Evolutionary conservation across 2,888 invertebrate species (phyloP).

Genomic region (Capitulum mitella): DNA sequence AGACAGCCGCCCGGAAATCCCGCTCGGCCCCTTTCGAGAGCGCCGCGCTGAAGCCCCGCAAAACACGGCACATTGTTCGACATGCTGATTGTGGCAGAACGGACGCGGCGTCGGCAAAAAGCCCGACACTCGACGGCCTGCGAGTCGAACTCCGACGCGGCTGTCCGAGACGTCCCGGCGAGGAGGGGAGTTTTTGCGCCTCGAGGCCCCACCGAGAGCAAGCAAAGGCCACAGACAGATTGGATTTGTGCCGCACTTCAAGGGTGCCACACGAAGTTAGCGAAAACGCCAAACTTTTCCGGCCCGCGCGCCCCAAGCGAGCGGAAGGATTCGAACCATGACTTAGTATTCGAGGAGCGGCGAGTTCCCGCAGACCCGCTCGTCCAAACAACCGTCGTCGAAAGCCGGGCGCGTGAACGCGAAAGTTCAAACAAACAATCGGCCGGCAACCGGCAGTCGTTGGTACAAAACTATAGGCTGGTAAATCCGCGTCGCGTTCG

Average conservation of each 20-base stretch:
- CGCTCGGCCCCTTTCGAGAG: too few relatives aligned
- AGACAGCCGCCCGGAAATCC: too few relatives aligned
- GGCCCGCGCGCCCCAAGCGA: not conserved
- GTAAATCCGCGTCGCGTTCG: not conserved
- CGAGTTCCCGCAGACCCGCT: not conserved
- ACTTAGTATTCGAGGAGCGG: not conserved
- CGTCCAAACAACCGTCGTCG: not conserved
- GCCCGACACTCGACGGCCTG: not conserved
- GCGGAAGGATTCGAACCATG: not conserved
- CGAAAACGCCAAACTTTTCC: constrained; percentile 11
- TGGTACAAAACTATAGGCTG: not conserved
- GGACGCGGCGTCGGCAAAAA: not conserved
- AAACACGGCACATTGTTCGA: not conserved
- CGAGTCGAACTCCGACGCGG: not conserved
- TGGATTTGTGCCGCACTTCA: not conserved
- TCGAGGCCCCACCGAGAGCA: not conserved
- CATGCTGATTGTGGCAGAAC: not conserved
- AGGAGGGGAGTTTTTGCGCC: constrained; percentile 13
- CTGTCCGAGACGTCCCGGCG: not conserved
- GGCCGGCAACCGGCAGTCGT: not conserved
- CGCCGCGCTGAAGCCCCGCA: not conserved
- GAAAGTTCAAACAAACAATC: constrained; percentile 5
- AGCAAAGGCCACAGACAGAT: not conserved
- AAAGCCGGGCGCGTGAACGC: not conserved
- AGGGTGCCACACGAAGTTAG: not conserved